Evolutionary conservation across 35 echinoderm and acorn worm genomes (phyloP), one percentile per base, ranked within the genome.

Genomic region (Stichopus chloronotus): DNA sequence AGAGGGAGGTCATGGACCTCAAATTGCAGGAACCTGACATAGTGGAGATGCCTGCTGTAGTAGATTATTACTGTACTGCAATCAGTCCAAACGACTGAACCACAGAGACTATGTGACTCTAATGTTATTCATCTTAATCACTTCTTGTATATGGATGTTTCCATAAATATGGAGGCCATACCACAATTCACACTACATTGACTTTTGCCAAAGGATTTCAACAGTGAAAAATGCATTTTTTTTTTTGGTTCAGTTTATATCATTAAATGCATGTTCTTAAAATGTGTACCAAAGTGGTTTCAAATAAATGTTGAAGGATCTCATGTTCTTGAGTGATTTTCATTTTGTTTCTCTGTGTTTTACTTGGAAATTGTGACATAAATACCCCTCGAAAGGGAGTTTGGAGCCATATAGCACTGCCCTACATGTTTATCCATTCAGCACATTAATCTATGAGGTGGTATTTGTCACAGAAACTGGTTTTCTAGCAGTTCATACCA

Each of bases 131-230:
- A n/a, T n/a, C n/a, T n/a, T n/a, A n/a, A n/a, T n/a, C 30, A 43
- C 30, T 43, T 43, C 30, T 43, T 43, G 72, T 77, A 77, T 7
- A 11, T 77, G 72, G 72, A 8, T 77, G 8, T 77, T 77, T 77
- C 72, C 72, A 77, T 77, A 77, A 77, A 77, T 77, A 77, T 77
- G 72, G 72, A 77, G 72, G 17, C 72, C 72, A 77, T 77, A 77
- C 72, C 72, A 22, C 72, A 77, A 77, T 77, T 19, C 72, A 77
- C 8, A 77, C 72, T 77, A 25, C 72, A 77, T 77, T 17, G 72
- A 77, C 72, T 77, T 77, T 1, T 77, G 72, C 72, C 72, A 77
- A 77, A 77, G 72, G 16, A 77, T 77, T 77, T 77, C 25, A 11
- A 77, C n/a, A 22, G 25, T 19, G n/a, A 22, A 77, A 77, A 77